Percentiles rank a stretch among this genome's conserved stretches.
Evolutionary conservation across 2,888 invertebrate genomes (phyloP).

Genomic region (Hanleya hanleyi): DNA sequence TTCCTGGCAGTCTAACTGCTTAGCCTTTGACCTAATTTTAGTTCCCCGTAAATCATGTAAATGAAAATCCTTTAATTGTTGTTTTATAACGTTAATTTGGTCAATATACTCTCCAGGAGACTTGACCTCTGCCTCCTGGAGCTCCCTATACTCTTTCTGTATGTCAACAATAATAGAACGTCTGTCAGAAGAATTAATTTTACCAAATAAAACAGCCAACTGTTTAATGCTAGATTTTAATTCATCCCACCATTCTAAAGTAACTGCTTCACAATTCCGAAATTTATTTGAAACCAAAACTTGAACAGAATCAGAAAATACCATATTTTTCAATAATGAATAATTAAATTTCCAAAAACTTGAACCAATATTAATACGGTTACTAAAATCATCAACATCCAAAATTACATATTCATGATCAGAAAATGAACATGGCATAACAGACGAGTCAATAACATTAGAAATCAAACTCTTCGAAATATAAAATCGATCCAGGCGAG

Average conservation of each 20-base stretch:
- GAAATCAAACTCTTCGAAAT: not conserved
- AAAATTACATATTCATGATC: constrained; percentile 8
- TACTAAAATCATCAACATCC: not conserved
- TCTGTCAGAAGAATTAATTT: not conserved
- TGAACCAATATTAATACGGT: not conserved
- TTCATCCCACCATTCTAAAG: not conserved
- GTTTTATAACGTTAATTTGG: not conserved
- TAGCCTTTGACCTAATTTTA: not conserved
- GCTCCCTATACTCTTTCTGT: not conserved
- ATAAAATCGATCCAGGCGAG: not conserved
- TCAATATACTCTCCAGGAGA: not conserved
- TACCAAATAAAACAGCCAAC: not conserved
- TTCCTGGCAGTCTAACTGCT: not conserved
- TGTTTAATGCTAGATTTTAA: not conserved
- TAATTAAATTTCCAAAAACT: constrained; percentile 8
- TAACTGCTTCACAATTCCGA: not conserved
- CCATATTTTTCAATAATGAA: not conserved
- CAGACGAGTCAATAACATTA: not conserved
- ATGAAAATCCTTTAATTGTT: not conserved
- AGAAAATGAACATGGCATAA: constrained; percentile 5
- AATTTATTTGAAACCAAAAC: not conserved
- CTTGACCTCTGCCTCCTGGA: not conserved
- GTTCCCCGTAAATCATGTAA: not conserved
- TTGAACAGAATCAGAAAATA: not conserved
- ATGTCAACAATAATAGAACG: not conserved